Conservation (phyloP, 2,797 vertebrate species). For the Hydrolagus colliei region DNA sequence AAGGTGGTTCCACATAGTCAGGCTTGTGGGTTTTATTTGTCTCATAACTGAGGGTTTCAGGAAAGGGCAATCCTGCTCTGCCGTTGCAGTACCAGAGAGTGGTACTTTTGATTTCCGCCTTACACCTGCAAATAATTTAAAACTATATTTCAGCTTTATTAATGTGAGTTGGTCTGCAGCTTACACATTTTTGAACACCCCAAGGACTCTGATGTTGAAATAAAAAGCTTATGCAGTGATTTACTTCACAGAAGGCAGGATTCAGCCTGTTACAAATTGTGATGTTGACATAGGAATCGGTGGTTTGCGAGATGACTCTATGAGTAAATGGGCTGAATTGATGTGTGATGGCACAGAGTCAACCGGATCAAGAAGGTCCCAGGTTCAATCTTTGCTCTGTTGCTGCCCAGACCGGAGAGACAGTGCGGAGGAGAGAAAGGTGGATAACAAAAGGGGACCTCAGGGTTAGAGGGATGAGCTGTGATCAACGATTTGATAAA, state of each 20-base stretch:
- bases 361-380: too few species aligned
- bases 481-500: too few species aligned
- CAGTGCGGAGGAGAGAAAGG: too few species aligned
- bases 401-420: too few species aligned
- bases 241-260: constrained; percentile 5
- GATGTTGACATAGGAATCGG: too few species aligned
- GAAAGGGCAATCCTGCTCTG: background rate
- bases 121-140: constrained; percentile 15
- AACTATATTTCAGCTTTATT: constrained; percentile 8
- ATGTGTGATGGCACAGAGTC: too few species aligned
- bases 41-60: background rate
- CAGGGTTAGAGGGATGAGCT: too few species aligned
- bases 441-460: too few species aligned
- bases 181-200: background rate
- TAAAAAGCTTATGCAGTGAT: background rate
- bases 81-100: background rate
- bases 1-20: background rate
- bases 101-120: constrained; percentile 8
- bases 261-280: background rate
- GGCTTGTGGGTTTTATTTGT: background rate
- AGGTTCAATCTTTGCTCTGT: too few species aligned
- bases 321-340: too few species aligned
- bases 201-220: background rate
- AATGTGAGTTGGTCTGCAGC: background rate
- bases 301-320: too few species aligned